These are phyloP conservation scores for Drosophila picticornis DNA, from an alignment of 2,888 invertebrate genomes.

Conservation along the genomic window DNA sequence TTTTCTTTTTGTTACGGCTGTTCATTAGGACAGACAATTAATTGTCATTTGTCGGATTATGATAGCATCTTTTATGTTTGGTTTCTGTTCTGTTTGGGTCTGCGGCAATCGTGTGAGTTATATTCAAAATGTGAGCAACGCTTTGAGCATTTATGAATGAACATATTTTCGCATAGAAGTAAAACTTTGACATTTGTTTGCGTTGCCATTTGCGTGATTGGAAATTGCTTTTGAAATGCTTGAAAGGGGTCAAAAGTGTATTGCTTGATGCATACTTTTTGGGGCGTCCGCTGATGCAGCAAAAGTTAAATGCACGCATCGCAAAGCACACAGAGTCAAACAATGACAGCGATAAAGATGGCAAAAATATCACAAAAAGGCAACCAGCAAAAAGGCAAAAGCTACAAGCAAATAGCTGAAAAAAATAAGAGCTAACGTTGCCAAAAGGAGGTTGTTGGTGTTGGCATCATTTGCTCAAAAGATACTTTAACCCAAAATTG, in stretches of 20 bases:
- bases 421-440: background rate
- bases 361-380: background rate
- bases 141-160: slow-evolving; percentile 53
- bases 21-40: slow-evolving; percentile 72
- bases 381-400: background rate
- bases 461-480: slow-evolving; percentile 37
- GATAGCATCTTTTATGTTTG: slow-evolving; percentile 16
- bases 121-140: background rate
- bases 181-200: slow-evolving; percentile 14
- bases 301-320: slow-evolving; percentile 40
- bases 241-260: slow-evolving; percentile 20
- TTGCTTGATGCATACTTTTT: slow-evolving; percentile 33
- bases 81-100: slow-evolving; percentile 5
- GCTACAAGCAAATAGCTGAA: background rate
- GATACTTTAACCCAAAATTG: slow-evolving; percentile 35
- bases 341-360: slow-evolving; percentile 1
- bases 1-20: background rate
- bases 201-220: slow-evolving; percentile 47
- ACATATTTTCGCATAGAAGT: background rate
- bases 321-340: slow-evolving; percentile 16
- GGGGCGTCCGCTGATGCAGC: slow-evolving; percentile 35
- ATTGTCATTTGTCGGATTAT: slow-evolving; percentile 76
- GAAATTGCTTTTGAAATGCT: slow-evolving; percentile 27
- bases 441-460: slow-evolving; percentile 7
- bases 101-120: slow-evolving; percentile 2